These are phyloP conservation scores for Alcis repandata DNA, from an alignment of 2,888 invertebrate genomes.

Conservation along the genomic window DNA sequence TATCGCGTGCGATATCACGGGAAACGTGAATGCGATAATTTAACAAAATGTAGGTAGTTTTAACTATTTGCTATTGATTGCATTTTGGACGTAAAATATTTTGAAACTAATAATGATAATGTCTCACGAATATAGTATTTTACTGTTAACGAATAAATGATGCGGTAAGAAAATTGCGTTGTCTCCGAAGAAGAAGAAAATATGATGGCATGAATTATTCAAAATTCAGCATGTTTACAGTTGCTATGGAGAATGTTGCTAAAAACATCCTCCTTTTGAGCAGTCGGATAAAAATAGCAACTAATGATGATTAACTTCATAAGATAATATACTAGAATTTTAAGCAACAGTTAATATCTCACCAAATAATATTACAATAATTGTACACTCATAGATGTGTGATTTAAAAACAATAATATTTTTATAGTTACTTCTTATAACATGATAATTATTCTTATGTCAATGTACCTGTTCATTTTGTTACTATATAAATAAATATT, in stretches of 20 bases:
- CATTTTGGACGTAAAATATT: constrained; percentile 37
- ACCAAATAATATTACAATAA: background rate
- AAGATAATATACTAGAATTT: background rate
- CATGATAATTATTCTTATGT: constrained; percentile 19
- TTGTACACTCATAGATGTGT: constrained; percentile 14
- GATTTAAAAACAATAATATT: constrained; percentile 14
- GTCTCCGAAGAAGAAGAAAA: background rate
- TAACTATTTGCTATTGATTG: constrained; percentile 38
- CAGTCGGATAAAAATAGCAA: background rate
- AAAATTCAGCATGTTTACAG: constrained; percentile 5
- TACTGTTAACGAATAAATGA: constrained; percentile 1
- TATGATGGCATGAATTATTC: background rate
- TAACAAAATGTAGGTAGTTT: constrained; percentile 18
- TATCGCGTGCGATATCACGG: constrained; percentile 10
- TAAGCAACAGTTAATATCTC: constrained; percentile 10
- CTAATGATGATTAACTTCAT: constrained; percentile 2
- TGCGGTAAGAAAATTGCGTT: background rate
- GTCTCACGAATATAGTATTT: constrained; percentile 5
- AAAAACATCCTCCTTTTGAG: background rate
- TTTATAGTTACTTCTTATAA: constrained; percentile 16
- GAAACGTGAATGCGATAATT: constrained; percentile 20
- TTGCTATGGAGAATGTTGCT: constrained; percentile 18
- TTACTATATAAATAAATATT: constrained; percentile 31
- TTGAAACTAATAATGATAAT: constrained; percentile 12
- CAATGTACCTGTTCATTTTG: constrained; percentile 33